A percentile compares a stretch with the other conserved stretches of the same genome.
phyloP scores from a whole-genome alignment of 2,888 invertebrate species.

The Leptinotarsa peninsularis region DNA sequence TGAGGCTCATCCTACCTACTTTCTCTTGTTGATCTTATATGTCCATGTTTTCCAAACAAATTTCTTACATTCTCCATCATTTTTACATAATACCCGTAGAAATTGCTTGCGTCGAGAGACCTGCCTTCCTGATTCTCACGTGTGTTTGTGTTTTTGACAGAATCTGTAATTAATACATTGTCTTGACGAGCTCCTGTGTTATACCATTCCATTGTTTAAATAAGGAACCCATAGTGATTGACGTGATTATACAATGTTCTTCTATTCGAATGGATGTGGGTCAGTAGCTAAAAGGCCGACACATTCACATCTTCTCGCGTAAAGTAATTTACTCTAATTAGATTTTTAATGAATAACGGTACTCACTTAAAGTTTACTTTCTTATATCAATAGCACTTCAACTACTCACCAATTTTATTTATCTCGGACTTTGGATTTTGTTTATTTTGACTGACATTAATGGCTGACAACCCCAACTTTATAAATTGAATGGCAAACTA shows the following conservation, averaged over 20 bases:
- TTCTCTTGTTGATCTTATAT: constrained; percentile 21
- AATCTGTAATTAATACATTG: constrained; percentile 8
- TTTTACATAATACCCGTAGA: constrained; percentile 21
- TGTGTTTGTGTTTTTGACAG: background rate
- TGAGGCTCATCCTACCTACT: constrained; percentile 22
- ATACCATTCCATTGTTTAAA: constrained; percentile 1
- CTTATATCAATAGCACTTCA: too few species aligned
- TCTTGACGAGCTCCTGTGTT: background rate
- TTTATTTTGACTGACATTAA: too few species aligned
- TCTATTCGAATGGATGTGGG: background rate
- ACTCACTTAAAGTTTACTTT: too few species aligned
- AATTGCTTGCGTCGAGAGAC: background rate
- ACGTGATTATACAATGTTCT: background rate
- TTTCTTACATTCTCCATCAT: constrained; percentile 23
- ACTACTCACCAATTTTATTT: too few species aligned
- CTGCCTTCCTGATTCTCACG: constrained; percentile 15
- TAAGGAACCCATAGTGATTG: background rate
- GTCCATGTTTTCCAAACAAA: constrained; percentile 18
- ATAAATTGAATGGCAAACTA: too few species aligned
- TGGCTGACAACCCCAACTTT: too few species aligned
- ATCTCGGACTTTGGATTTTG: too few species aligned
- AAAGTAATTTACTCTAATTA: too few species aligned
- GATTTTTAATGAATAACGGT: too few species aligned
- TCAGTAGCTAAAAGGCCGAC: constrained; percentile 3
- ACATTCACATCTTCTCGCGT: background rate